Evolutionary conservation across 2,888 invertebrate species (phyloP), one percentile per base, ranked within the genome.

Genomic region (Cephus nigrinus): DNA sequence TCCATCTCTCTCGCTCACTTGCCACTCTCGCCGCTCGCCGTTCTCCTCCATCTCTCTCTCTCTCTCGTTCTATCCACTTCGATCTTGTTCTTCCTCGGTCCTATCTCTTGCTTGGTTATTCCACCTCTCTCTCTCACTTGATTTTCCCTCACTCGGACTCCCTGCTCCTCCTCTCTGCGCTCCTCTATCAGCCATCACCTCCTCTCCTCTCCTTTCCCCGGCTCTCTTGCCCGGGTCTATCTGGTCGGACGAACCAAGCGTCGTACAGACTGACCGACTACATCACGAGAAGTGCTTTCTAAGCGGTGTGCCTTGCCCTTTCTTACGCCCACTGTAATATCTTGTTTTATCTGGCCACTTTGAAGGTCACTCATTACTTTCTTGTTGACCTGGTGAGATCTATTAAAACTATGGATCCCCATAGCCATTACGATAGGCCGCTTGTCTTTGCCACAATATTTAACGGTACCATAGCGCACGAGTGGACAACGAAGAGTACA

Each of bases 311-410:
- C 68, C 75, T 75, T 55, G 36, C 76, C 80, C 80, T 76, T 83
- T 79, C 82, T 83, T 80, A 77, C 78, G 72, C 69, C 76, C 79
- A 75, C 81, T 81, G 84, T 82, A 84, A 84, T 83, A 81, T 85
- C 85, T 85, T 82, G 82, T 84, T 85, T 86, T 83, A 83, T 82
- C 82, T 79, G 79, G 69, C 75, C 82, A 75, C 78, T 80, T 79
- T 69, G 79, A 81, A 83, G 82, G 75, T 76, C 78, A 80, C 81
- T 81, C 75, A 82, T 85, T 85, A 82, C 79, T 81, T 83, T 82
- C 82, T 82, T 82, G 80, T 80, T 77, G 81, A 78, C 76, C 80
- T 73, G 81, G 77, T 78, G 74, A 77, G 75, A 76, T 68, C 68
- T 82, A 81, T 80, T 81, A 80, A 81, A 55, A 73, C 35, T 36